Percentiles rank a stretch among this genome's conserved stretches.
Conservation (phyloP, 2,113 vertebrate species). For the Perca flavescens region DNA sequence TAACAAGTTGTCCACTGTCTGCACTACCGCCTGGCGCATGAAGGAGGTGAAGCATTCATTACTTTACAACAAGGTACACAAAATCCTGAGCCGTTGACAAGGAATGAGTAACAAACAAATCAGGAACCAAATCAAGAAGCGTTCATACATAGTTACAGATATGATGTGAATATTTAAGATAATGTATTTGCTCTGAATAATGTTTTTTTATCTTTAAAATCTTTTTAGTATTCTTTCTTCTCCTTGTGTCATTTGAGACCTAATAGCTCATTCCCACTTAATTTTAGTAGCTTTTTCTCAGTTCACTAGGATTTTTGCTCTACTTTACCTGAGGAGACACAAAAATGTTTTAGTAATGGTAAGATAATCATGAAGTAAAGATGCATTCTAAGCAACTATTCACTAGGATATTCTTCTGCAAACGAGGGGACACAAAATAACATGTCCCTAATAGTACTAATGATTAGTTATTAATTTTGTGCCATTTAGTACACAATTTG, state of each 20-base stretch:
- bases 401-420: background rate
- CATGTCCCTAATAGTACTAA: background rate
- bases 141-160: background rate
- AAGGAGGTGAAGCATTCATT: background rate
- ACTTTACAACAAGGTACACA: background rate
- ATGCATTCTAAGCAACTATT: slow-evolving; percentile 1
- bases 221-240: background rate
- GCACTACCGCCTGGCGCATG: slow-evolving; percentile 89
- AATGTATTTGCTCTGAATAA: background rate
- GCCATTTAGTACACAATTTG: slow-evolving; percentile 28
- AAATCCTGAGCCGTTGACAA: background rate
- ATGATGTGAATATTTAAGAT: background rate
- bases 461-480: slow-evolving; percentile 17
- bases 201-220: background rate
- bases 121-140: background rate
- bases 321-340: slow-evolving; percentile 9
- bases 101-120: background rate
- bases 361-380: slow-evolving; percentile 3
- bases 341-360: background rate
- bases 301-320: background rate
- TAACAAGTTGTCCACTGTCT: slow-evolving; percentile 93
- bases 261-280: background rate
- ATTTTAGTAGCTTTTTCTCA: background rate
- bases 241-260: background rate
- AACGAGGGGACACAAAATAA: slow-evolving; percentile 11